These are phyloP conservation scores for Brienomyrus brachyistius DNA, from an alignment of 2,113 vertebrate genomes.

Conservation along the genomic window DNA sequence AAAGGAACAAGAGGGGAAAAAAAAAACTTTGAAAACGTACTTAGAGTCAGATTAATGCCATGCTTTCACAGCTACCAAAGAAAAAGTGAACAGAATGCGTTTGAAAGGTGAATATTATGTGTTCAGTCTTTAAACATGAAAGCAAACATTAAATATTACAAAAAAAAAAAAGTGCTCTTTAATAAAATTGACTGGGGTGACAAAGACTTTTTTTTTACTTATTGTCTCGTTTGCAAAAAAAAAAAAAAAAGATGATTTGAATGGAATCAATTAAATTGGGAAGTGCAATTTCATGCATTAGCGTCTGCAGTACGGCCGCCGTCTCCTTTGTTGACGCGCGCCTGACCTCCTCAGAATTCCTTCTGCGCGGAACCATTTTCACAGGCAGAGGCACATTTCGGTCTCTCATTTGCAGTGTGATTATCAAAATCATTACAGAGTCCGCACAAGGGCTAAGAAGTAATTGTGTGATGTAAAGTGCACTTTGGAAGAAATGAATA, in stretches of 20 bases:
- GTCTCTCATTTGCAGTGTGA: not conserved
- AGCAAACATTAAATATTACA: not conserved
- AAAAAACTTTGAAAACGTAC: not conserved
- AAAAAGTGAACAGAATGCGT: not conserved
- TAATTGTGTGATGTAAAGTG: not conserved
- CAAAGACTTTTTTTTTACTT: not conserved
- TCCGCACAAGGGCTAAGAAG: not conserved
- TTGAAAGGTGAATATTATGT: slow-evolving; percentile 2
- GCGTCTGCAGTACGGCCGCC: not conserved
- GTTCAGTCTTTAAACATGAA: not conserved
- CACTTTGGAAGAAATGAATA: slow-evolving; percentile 9
- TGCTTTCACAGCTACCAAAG: not conserved
- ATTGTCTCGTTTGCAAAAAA: slow-evolving; percentile 6
- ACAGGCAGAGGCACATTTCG: not conserved
- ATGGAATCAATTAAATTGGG: not conserved
- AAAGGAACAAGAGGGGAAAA: not conserved
- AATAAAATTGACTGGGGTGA: not conserved
- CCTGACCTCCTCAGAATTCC: slow-evolving; percentile 3
- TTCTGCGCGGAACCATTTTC: not conserved
- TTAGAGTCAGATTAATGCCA: not conserved
- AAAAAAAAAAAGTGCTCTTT: not conserved
- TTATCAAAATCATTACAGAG: not conserved
- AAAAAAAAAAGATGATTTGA: not conserved
- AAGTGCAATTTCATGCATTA: slow-evolving; percentile 1
- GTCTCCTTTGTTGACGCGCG: not conserved